Evolutionary conservation across 1,140 invertebrate genomes (phyloP).

Genomic region (Drosophila prosaltans): DNA sequence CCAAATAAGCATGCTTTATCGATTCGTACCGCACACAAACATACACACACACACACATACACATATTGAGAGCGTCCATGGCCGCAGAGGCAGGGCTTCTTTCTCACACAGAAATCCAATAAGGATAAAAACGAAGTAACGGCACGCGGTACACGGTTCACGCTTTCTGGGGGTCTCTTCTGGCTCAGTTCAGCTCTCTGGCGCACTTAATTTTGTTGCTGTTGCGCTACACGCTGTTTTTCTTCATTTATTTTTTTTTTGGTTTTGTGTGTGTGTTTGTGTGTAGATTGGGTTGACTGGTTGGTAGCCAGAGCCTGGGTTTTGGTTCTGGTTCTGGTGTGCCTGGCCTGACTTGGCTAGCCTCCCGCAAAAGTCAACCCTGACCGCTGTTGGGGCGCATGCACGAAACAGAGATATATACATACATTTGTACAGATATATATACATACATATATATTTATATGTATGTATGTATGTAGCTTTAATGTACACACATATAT

Average conservation of each 20-base stretch:
- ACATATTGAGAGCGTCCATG: constrained; percentile 14
- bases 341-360: background rate
- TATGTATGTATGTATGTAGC: background rate
- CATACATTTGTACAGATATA: background rate
- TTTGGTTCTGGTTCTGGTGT: background rate
- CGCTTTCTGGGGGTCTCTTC: constrained; percentile 28
- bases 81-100: constrained; percentile 15
- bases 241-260: constrained; percentile 19
- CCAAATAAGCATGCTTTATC: constrained; percentile 80
- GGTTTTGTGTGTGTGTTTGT: constrained; percentile 6
- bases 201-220: constrained; percentile 66
- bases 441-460: background rate
- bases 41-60: constrained; percentile 24
- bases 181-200: constrained; percentile 23
- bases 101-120: constrained; percentile 56
- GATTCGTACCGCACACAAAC: constrained; percentile 50
- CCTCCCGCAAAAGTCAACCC: constrained; percentile 69
- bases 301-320: constrained; percentile 37
- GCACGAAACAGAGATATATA: constrained; percentile 62
- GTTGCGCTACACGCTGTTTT: constrained; percentile 43
- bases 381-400: constrained; percentile 70
- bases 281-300: constrained; percentile 8
- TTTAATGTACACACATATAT: constrained; percentile 25
- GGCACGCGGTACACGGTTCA: constrained; percentile 48
- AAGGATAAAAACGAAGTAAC: constrained; percentile 66